Evolutionary conservation across 2,888 invertebrate genomes (phyloP), one percentile per base, ranked within the genome.

Genomic region (Tholera decimalis): DNA sequence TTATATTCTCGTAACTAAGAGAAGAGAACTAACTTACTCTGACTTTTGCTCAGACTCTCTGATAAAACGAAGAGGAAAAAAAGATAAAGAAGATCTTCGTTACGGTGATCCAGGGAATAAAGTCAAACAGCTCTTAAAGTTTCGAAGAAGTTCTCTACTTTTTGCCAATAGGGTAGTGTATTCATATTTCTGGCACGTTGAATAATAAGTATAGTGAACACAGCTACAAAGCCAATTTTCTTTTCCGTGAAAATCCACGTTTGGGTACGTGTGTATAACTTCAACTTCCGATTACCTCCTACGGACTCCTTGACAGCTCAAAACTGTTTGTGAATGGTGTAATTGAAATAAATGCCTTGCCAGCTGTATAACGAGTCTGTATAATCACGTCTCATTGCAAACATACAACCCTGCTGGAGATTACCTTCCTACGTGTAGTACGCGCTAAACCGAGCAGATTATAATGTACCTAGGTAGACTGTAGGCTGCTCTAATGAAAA

Each of bases 331-430:
- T 7, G 24, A 43, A 43, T 22, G 7, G 22, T 4, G 6, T 22
- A 13, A 43, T 13, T 43, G 13, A 43, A 13, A 20, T 20, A 20
- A 35, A 15, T 22, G 22, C 22, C 22, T 22, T 13, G 43, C n/a
- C n/a, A 43, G 43, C 80, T 71, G 81, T 85, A 81, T 79, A 77
- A 72, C 59, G 77, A 77, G 72, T 69, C 73, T 79, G 83, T 78
- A 73, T 83, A 82, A 83, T 83, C 81, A 83, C 76, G 79, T 73
- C 70, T 71, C 79, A 76, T 59, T 80, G 65, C 77, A 60, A 43
- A 70, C 75, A 73, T 81, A 46, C 22, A 47, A 43, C 51, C 51
- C 33, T 50, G 35, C 26, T 56, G 50, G 43, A 70, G 39, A 57
- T 70, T 57, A 62, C 39, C 35, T 41, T 28, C 15, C 37, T 39